Percentiles rank a stretch among this genome's conserved stretches.
Conservation (phyloP, 2,888 invertebrate genomes). For the Heterodera filipjevi region DNA sequence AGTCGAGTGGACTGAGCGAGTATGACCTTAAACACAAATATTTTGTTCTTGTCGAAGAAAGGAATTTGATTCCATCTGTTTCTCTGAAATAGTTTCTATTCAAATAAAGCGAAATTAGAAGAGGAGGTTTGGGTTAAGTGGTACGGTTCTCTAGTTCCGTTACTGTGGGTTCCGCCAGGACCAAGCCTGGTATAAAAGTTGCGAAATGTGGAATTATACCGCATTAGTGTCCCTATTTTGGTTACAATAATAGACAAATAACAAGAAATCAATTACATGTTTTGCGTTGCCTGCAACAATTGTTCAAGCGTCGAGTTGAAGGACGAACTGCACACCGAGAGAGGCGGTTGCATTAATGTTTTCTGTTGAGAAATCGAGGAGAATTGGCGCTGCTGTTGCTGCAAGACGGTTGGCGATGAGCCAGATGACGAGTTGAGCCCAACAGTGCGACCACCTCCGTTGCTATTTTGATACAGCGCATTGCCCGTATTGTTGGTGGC, state of each 20-base stretch:
- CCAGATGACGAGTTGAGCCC: conserved; percentile 11
- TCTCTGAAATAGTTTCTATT: no score
- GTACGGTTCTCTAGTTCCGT: no score
- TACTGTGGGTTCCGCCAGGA: no score
- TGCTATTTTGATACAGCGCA: background rate
- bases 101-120: no score
- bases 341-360: conserved; percentile 31
- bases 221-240: no score
- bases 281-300: conserved; percentile 28
- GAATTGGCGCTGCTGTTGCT: conserved; percentile 21
- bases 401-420: conserved; percentile 22
- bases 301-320: conserved; percentile 22
- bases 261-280: conserved; percentile 26
- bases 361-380: conserved; percentile 21
- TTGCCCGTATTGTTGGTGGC: no score
- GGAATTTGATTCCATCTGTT: no score
- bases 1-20: conserved; percentile 28
- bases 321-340: conserved; percentile 19
- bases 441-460: background rate
- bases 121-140: no score
- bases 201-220: no score
- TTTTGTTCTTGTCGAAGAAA: no score
- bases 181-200: no score
- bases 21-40: conserved; percentile 36
- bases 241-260: no score